A percentile compares a stretch with the other conserved stretches of the same genome.
These are phyloP conservation scores for Anoplius nigerrimus DNA, from an alignment of 2,888 invertebrate genomes.

Conservation along the genomic window DNA sequence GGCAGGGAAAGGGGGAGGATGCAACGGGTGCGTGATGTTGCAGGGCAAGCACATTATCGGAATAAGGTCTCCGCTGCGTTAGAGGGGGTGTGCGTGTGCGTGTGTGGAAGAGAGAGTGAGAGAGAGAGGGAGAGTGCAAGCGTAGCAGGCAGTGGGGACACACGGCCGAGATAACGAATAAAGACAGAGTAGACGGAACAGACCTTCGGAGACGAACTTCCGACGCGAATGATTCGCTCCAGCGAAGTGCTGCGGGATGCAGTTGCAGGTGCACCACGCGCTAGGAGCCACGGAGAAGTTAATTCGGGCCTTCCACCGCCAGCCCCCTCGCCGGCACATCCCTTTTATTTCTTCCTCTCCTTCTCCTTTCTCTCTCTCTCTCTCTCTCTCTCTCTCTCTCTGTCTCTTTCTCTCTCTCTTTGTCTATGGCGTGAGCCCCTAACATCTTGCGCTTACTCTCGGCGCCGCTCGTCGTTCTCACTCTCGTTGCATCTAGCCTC, in stretches of 20 bases:
- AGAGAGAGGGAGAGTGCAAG: constrained; percentile 4
- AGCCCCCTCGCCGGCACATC: constrained; percentile 7
- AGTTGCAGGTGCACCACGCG: constrained; percentile 56
- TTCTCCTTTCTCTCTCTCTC: constrained; percentile 26
- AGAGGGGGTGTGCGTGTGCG: too few relatives aligned
- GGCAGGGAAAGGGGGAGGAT: neutral
- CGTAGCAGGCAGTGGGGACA: neutral
- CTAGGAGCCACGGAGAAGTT: constrained; percentile 51
- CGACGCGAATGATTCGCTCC: constrained; percentile 30
- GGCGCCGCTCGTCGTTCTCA: constrained; percentile 6
- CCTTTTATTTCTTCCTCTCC: constrained; percentile 35
- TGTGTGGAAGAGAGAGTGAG: constrained; percentile 20
- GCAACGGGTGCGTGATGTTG: neutral
- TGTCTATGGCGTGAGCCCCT: too few relatives aligned
- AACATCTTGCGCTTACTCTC: neutral
- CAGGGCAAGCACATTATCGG: constrained; percentile 1
- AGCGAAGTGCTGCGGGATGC: constrained; percentile 32
- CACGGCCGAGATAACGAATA: neutral
- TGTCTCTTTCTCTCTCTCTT: constrained; percentile 24
- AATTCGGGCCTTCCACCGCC: constrained; percentile 58
- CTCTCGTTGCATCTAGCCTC: neutral
- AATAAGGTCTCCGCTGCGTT: too few relatives aligned
- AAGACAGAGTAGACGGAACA: constrained; percentile 20
- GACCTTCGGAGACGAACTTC: constrained; percentile 1
- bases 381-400: constrained; percentile 28